Evolutionary conservation across 2,888 invertebrate species (phyloP).

Genomic region (Himalopsyche kuldschensis): DNA sequence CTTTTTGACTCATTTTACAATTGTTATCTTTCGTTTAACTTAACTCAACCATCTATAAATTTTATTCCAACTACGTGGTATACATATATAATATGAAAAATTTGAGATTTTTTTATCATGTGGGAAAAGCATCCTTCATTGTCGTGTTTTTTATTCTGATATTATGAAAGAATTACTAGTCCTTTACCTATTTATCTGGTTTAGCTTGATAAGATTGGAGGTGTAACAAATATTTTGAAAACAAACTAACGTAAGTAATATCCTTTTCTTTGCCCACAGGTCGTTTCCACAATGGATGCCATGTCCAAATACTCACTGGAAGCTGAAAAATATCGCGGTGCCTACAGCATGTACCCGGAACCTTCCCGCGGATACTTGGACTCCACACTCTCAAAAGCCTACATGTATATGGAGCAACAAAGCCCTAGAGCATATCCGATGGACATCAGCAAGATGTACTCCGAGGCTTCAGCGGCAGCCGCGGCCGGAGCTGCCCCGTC

Average conservation of each 20-base stretch:
- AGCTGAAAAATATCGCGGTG: conserved; percentile 73
- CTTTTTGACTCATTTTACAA: too few species aligned
- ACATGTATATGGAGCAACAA: conserved; percentile 74
- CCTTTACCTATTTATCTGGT: too few species aligned
- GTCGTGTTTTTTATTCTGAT: too few species aligned
- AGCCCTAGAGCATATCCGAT: conserved; percentile 59
- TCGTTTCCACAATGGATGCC: conserved; percentile 74
- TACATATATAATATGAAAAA: too few species aligned
- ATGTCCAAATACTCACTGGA: conserved; percentile 77
- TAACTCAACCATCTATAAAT: background rate
- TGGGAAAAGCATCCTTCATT: too few species aligned
- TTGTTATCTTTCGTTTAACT: background rate
- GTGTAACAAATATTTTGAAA: background rate
- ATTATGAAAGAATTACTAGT: too few species aligned
- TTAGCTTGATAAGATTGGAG: too few species aligned
- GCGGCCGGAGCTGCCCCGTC: conserved; percentile 61
- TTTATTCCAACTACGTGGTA: background rate
- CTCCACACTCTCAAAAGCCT: conserved; percentile 73
- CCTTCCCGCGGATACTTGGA: conserved; percentile 73
- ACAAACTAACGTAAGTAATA: background rate
- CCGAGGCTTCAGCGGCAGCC: conserved; percentile 63
- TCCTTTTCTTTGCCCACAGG: conserved; percentile 52
- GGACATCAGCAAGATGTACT: conserved; percentile 70
- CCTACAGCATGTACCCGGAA: conserved; percentile 76
- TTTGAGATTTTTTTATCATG: too few species aligned